Evolutionary conservation across 2,113 vertebrate species (phyloP), one percentile per base, ranked within the genome.

Genomic region (Bos javanicus): DNA sequence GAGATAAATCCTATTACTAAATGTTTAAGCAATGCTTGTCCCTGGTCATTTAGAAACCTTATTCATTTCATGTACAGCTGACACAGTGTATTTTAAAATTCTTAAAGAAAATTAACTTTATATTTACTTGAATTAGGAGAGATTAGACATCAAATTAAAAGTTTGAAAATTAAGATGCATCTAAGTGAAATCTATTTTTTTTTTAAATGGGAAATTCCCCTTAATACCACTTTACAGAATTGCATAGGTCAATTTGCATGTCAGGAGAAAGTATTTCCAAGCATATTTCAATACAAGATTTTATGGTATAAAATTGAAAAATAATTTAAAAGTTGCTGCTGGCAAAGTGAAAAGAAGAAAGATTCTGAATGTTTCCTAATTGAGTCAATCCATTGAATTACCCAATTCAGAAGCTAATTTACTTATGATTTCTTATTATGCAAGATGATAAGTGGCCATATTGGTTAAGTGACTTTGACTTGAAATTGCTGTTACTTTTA

Each of bases 1-100:
- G 94, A 95, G 94, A 90, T 97, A 95, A 97, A 95, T 90, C 60
- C n/a, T 62, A 83, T 33, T 57, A 95, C 86, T 96, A 85, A 94
- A 95, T 96, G 52, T 94, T 96, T 97, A 92, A 95, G 36, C 71
- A 96, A 87, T 87, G 23, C 26, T 96, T 86, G 56, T 62, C 92
- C 10, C 43, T 90, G 57, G 62, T 86, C 71, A 95, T 97, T 92
- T 92, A 95, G 46, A 91, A 92, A 94, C 83, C 14, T 57, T 92
- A 78, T 39, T 93, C 2, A 57, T 97, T 97, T 95, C 84, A 95
- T 90, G 84, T 96, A 62, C 28, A 48, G 71, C 83, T 87, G 62
- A 95, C 19, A 76, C 25, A 92, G 5, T 92, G 12, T 36, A 60
- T 56, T 96, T 91, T 96, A 57, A 86, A 91, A 80, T 87, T 92